Conservation (phyloP, 2,888 invertebrate species). For the Caenorhabditis virilis region DNA sequence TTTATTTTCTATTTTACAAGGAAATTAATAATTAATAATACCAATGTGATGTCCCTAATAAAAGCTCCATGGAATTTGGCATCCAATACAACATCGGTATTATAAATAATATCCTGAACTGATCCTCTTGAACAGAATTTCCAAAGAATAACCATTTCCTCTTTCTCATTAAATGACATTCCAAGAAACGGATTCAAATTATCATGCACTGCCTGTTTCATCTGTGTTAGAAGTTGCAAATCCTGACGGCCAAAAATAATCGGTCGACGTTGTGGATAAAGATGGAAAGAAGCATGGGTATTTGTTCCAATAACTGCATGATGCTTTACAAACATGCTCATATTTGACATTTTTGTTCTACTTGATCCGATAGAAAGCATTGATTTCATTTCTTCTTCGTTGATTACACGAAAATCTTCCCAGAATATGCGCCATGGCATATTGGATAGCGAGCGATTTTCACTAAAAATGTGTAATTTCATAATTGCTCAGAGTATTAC, state of each 20-base stretch:
- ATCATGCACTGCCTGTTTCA: slow-evolving; percentile 79
- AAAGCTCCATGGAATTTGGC: slow-evolving; percentile 55
- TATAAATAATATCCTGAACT: slow-evolving; percentile 57
- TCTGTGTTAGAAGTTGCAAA: slow-evolving; percentile 65
- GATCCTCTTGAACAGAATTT: slow-evolving; percentile 67
- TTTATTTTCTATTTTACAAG: no score
- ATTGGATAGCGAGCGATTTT: slow-evolving; percentile 59
- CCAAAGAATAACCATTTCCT: slow-evolving; percentile 65
- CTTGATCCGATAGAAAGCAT: slow-evolving; percentile 66
- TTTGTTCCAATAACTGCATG: slow-evolving; percentile 66
- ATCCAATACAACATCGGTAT: slow-evolving; percentile 44
- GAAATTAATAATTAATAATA: no score
- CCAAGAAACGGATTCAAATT: slow-evolving; percentile 97
- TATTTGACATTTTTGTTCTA: slow-evolving; percentile 64
- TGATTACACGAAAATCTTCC: slow-evolving; percentile 63
- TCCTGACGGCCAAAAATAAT: slow-evolving; percentile 56
- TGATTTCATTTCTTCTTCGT: slow-evolving; percentile 66
- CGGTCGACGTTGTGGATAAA: slow-evolving; percentile 62
- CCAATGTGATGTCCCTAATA: slow-evolving; percentile 48
- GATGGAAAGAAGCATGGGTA: slow-evolving; percentile 63
- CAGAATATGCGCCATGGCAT: slow-evolving; percentile 64
- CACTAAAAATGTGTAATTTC: no score
- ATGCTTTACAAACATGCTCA: slow-evolving; percentile 65
- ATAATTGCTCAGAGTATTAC: background rate
- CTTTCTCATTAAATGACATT: slow-evolving; percentile 67